Evolutionary conservation across 2,888 invertebrate species (phyloP).

Genomic region (Xanthorhoe designata): DNA sequence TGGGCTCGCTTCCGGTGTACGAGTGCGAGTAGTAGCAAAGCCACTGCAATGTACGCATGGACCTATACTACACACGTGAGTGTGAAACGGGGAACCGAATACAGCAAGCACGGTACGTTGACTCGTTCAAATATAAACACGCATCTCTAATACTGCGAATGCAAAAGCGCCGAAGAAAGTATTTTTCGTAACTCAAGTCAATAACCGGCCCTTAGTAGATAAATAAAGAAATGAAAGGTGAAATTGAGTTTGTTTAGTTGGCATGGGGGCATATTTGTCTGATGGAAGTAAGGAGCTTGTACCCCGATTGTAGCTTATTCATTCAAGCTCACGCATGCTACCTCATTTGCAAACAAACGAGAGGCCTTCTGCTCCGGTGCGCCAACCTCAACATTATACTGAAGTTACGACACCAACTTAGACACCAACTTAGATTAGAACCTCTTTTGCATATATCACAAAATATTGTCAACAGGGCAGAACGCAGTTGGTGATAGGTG

Average conservation of each 20-base stretch:
- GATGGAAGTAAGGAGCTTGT: neutral
- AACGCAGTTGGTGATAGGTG: constrained; percentile 67
- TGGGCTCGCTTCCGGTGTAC: constrained; percentile 72
- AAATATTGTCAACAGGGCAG: constrained; percentile 38
- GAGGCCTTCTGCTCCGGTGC: constrained; percentile 23
- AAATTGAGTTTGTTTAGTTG: constrained; percentile 9
- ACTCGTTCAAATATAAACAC: constrained; percentile 72
- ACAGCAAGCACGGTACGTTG: constrained; percentile 64
- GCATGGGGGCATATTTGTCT: neutral
- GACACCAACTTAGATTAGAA: constrained; percentile 16
- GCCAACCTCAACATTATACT: constrained; percentile 17
- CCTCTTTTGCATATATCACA: constrained; percentile 22
- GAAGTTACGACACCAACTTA: constrained; percentile 21
- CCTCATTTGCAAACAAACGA: constrained; percentile 34
- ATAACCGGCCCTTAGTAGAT: neutral
- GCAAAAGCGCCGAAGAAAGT: constrained; percentile 27
- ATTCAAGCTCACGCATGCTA: constrained; percentile 14
- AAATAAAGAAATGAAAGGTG: constrained; percentile 16
- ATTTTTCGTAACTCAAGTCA: constrained; percentile 19
- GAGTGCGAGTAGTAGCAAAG: constrained; percentile 17
- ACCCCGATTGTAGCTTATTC: constrained; percentile 2
- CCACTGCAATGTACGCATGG: constrained; percentile 33
- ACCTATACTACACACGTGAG: constrained; percentile 45
- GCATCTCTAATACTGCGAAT: constrained; percentile 53
- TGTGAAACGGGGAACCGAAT: constrained; percentile 57